Evolutionary conservation across 2,888 invertebrate species (phyloP).

Genomic region (Tholera decimalis): DNA sequence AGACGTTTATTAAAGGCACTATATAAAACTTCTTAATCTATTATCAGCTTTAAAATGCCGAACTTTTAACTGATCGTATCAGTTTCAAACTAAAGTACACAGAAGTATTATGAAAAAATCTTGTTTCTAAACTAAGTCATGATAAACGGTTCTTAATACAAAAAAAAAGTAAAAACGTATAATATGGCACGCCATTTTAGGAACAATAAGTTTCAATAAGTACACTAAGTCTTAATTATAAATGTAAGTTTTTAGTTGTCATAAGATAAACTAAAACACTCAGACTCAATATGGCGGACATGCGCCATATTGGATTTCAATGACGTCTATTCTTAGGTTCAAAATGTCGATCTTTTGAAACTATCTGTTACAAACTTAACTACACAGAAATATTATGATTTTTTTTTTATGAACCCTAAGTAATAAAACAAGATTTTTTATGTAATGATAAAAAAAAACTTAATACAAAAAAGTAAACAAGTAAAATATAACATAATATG

Average conservation of each 20-base stretch:
- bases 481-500: conserved; percentile 19
- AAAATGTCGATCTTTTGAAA: background rate
- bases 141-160: background rate
- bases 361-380: background rate
- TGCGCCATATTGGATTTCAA: background rate
- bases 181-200: conserved; percentile 31
- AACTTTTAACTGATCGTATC: background rate
- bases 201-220: conserved; percentile 7
- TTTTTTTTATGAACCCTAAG: no score
- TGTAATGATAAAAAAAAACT: no score
- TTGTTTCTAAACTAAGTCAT: no score
- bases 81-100: background rate
- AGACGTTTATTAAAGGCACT: background rate
- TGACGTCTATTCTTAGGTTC: background rate
- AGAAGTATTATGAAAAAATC: conserved; percentile 1
- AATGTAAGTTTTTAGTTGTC: no score
- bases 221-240: background rate
- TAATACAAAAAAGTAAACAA: conserved; percentile 3
- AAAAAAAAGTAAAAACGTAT: conserved; percentile 8
- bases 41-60: background rate
- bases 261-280: no score
- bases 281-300: conserved; percentile 4
- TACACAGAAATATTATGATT: conserved; percentile 1
- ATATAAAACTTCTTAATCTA: background rate
- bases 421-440: no score